Evolutionary conservation across 2,888 invertebrate species (phyloP).

Genomic region (Apotomis turbidana): DNA sequence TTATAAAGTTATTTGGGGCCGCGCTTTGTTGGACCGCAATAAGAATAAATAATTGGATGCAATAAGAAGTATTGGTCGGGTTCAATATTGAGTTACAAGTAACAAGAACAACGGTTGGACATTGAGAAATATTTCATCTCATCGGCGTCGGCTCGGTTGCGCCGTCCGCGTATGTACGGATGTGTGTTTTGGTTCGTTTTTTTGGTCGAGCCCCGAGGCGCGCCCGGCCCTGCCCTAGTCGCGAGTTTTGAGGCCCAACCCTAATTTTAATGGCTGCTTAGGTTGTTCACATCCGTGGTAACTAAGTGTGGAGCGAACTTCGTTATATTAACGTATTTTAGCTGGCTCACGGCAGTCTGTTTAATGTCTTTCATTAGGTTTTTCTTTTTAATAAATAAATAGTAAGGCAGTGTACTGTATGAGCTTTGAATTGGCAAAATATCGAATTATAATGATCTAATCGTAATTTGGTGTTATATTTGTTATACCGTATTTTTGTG

Average conservation of each 20-base stretch:
- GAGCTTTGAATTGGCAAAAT: too few relatives aligned
- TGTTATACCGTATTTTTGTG: too few relatives aligned
- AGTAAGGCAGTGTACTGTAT: too few relatives aligned
- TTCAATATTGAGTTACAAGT: constrained; percentile 76
- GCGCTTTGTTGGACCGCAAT: constrained; percentile 42
- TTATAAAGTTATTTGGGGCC: constrained; percentile 42
- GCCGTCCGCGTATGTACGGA: constrained; percentile 55
- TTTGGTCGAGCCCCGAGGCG: constrained; percentile 66
- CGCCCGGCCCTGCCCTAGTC: constrained; percentile 79
- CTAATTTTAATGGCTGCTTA: constrained; percentile 84
- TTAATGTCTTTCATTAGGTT: too few relatives aligned
- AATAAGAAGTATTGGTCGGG: constrained; percentile 55
- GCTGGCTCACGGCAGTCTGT: neutral
- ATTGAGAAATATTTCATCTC: constrained; percentile 80
- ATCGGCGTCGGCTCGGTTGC: constrained; percentile 74
- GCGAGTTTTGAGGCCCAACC: constrained; percentile 78
- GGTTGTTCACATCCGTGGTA: constrained; percentile 74
- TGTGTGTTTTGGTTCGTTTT: constrained; percentile 69
- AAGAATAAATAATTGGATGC: constrained; percentile 49
- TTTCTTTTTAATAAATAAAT: too few relatives aligned
- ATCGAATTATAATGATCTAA: too few relatives aligned
- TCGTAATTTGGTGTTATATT: too few relatives aligned
- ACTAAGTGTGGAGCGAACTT: constrained; percentile 67
- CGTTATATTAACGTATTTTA: constrained; percentile 33
- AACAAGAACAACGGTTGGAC: constrained; percentile 74